Evolutionary conservation across 2,113 vertebrate species (phyloP), one percentile per base, ranked within the genome.

Genomic region (Paradisaea rubra): DNA sequence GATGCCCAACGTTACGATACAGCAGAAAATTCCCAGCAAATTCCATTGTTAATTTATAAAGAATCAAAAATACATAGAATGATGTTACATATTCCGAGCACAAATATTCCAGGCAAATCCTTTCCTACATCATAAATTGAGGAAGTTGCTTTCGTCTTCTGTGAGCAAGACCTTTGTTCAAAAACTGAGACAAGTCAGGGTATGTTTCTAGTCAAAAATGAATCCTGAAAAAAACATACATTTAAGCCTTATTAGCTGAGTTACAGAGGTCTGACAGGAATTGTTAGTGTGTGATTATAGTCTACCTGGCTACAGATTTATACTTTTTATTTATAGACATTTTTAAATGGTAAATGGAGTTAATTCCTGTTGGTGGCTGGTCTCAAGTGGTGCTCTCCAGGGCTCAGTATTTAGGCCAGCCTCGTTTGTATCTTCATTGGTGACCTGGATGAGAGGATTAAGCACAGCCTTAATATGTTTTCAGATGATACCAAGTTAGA

Each of bases 241-340:
- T 89, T 52, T 63, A 73, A 80, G 27, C 12, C 33, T 92, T 89
- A 78, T 82, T 93, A 65, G 4, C 41, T 88, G 78, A 89, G 35
- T 80, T 94, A 79, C 37, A 79, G 59, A 61, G 78, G 65, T 87
- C n/a, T 92, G 57, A 86, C 73, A 23, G 31, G 69, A 94, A 54
- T 71, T 64, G 24, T n/a, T 63, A 57, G 42, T 4, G 10, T 91
- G 56, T 59, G 59, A 47, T 70, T 71, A n/a, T 16, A 33, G 10
- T 66, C 66, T 77, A 52, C 16, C 31, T 60, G 10, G 17, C 12
- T 56, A 64, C 31, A 37, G 13, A 41, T 64, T 44, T 45, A 24
- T 45, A 14, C 4, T 57, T 94, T 74, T 31, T 72, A 79, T 68
- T 57, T 71, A 37, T 8, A 81, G 12, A 28, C 1, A 31, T 44